Conservation (phyloP, 2,888 invertebrate species). For the Beris chalybata region DNA sequence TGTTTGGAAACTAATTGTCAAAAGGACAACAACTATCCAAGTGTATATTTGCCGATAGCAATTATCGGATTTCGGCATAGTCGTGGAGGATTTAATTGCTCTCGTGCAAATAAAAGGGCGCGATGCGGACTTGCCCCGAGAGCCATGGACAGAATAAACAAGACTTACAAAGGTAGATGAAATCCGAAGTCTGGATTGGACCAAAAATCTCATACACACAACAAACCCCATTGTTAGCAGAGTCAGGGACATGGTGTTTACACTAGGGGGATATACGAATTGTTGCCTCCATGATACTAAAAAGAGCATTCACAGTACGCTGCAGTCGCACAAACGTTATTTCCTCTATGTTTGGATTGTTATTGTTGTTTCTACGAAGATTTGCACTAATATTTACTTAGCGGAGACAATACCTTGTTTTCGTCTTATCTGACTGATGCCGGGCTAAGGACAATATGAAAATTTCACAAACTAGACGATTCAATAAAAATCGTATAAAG, state of each 20-base stretch:
- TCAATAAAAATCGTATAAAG: slow-evolving; percentile 22
- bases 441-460: neutral
- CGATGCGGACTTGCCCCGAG: slow-evolving; percentile 18
- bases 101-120: slow-evolving; percentile 36
- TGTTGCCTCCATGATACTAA: slow-evolving; percentile 20
- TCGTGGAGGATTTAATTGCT: slow-evolving; percentile 37
- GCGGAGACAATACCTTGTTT: slow-evolving; percentile 17
- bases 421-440: slow-evolving; percentile 2
- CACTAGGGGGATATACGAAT: slow-evolving; percentile 28
- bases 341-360: slow-evolving; percentile 20
- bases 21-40: slow-evolving; percentile 25
- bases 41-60: slow-evolving; percentile 34
- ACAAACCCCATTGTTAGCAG: slow-evolving; percentile 21
- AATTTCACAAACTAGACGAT: slow-evolving; percentile 2
- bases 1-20: neutral
- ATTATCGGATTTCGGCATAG: slow-evolving; percentile 38
- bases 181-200: neutral
- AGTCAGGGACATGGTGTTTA: slow-evolving; percentile 18
- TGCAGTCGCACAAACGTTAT: slow-evolving; percentile 24
- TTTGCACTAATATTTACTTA: slow-evolving; percentile 22
- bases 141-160: slow-evolving; percentile 17
- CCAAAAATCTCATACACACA: neutral
- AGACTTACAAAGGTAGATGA: neutral
- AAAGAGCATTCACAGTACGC: slow-evolving; percentile 17
- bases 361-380: slow-evolving; percentile 21